Percentiles rank a stretch among this genome's conserved stretches.
These are phyloP conservation scores for Trachops cirrhosus DNA, from an alignment of 2,797 vertebrate genomes.

Conservation along the genomic window DNA sequence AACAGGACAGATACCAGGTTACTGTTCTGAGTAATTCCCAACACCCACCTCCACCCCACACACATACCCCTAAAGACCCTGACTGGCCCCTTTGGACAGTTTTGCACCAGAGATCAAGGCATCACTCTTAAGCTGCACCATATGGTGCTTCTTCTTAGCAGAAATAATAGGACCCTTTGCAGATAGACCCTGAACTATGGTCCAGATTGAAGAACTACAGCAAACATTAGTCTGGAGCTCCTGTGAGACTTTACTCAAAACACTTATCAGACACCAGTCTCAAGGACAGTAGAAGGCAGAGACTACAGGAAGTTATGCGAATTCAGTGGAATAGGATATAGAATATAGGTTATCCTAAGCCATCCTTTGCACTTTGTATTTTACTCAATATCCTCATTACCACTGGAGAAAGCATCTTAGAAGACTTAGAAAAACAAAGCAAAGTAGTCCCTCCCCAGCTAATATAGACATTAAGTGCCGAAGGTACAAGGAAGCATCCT, in stretches of 20 bases:
- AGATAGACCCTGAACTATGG: neutral
- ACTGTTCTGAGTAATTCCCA: neutral
- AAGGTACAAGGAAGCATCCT: constrained; percentile 8
- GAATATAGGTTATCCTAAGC: neutral
- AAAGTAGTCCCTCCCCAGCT: neutral
- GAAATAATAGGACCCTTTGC: neutral
- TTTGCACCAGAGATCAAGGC: neutral
- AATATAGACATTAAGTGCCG: neutral
- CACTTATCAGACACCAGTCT: neutral
- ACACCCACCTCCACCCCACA: neutral
- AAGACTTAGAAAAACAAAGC: constrained; percentile 52
- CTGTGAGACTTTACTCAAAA: constrained; percentile 21
- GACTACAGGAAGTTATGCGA: neutral
- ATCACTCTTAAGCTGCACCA: constrained; percentile 26
- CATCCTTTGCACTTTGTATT: constrained; percentile 11
- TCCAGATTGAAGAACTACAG: constrained; percentile 6
- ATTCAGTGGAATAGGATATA: constrained; percentile 3
- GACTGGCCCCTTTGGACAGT: neutral
- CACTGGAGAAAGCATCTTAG: constrained; percentile 54
- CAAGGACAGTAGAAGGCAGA: neutral
- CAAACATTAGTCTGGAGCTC: neutral
- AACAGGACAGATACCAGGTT: neutral
- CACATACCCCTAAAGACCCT: neutral
- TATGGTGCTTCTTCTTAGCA: neutral
- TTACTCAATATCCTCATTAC: constrained; percentile 66